phyloP scores from a whole-genome alignment of 1,140 invertebrate genomes.

The Lepidurus apus region DNA sequence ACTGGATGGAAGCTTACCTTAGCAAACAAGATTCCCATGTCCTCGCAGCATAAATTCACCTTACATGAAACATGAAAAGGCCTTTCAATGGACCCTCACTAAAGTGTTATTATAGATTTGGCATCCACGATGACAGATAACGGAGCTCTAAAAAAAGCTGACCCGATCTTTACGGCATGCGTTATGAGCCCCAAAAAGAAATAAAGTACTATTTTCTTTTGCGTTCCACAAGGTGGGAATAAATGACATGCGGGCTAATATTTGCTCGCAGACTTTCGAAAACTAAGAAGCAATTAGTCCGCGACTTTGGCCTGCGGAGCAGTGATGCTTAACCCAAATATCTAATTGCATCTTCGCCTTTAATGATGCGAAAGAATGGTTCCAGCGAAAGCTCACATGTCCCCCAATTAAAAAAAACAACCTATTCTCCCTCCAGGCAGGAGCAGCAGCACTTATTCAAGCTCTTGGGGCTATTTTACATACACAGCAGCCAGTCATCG shows the following conservation, averaged over 20 bases:
- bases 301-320: neutral
- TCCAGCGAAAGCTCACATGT: neutral
- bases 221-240: neutral
- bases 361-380: neutral
- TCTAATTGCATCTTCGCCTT: neutral
- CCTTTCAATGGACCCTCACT: neutral
- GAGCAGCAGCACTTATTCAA: neutral
- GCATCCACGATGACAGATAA: too few species aligned
- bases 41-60: constrained; percentile 18
- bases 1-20: constrained; percentile 4
- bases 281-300: neutral
- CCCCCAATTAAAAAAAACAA: neutral
- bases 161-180: neutral
- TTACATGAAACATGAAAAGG: constrained; percentile 1
- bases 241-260: neutral
- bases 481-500: neutral
- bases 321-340: constrained; percentile 18
- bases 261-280: neutral
- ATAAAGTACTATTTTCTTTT: neutral
- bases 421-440: neutral
- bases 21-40: constrained; percentile 15
- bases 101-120: neutral
- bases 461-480: neutral
- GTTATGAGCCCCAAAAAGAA: neutral
- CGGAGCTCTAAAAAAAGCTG: too few species aligned